Evolutionary conservation across 2,888 invertebrate genomes (phyloP), one percentile per base, ranked within the genome.

Genomic region (Drosophila ustulata): DNA sequence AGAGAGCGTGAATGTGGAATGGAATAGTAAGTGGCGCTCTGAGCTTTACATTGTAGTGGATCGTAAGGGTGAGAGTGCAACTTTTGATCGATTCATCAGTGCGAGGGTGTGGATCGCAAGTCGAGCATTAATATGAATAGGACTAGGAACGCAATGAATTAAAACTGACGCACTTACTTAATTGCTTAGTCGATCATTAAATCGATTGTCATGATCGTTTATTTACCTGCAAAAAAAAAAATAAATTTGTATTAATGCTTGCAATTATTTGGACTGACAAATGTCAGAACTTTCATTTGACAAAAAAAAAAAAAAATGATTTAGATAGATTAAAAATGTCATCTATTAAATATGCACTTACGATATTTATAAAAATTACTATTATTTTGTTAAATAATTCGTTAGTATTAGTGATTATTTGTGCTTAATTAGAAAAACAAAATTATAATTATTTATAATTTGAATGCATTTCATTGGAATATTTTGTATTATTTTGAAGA

Each of bases 191-290:
- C 32, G 32, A 45, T 25, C 45, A 57, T 47, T 25, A 7, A 9
- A 34, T 8, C 26, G 39, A 37, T 4, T 37, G 3, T 5, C 7
- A 13, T 13, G 9, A 41, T 41, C 18, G 7, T 2, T 41, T n/a
- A 55, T 47, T 67, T 68, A 62, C 53, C 57, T 66, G 67, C 37
- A 68, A 61, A 5, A n/a, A 66, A 41, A 61, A 49, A 52, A 50
- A 37, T 30, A 59, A 28, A 26, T 8, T n/a, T 9, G 30, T 45
- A 49, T 55, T 30, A 30, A 41, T 23, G 34, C 18, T 41, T 11
- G 28, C 28, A 57, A 71, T 57, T 49, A 46, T 58, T 57, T 72
- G 18, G 18, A 1, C 18, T 18, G 18, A 18, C 18, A 18, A 18
- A 18, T 18, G 18, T 18, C 18, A 18, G 18, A 18, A 18, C 18